Conservation (phyloP, 2,113 vertebrate genomes). For the Rhynchomys soricoides region DNA sequence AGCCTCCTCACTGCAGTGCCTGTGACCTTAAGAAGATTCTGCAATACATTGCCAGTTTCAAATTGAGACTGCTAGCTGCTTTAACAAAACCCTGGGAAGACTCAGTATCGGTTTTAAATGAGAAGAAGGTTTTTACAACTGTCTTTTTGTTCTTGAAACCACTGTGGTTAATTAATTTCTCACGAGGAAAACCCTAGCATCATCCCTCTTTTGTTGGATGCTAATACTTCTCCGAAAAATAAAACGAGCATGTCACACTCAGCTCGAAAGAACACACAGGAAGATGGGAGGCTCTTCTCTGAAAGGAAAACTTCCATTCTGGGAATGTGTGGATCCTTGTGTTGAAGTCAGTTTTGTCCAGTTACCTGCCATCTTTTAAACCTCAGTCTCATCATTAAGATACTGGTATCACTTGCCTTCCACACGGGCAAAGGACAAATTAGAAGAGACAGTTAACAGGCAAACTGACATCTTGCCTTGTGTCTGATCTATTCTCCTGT, state of each 20-base stretch:
- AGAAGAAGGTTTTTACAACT: neutral
- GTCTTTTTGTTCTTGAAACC: neutral
- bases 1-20: neutral
- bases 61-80: neutral
- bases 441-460: neutral
- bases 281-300: conserved; percentile 7
- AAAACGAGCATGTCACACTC: conserved; percentile 31
- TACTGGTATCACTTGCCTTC: neutral
- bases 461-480: neutral
- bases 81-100: neutral
- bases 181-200: neutral
- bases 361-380: conserved; percentile 43
- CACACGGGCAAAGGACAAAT: neutral
- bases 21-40: neutral
- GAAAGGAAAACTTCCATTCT: conserved; percentile 46
- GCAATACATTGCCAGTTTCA: neutral
- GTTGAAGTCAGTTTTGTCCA: conserved; percentile 66
- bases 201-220: neutral
- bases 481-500: neutral
- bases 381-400: conserved; percentile 40
- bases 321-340: neutral
- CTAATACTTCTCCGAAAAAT: conserved; percentile 42
- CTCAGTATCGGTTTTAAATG: conserved; percentile 11
- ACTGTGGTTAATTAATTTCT: neutral
- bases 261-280: conserved; percentile 25